A percentile compares a stretch with the other conserved stretches of the same genome.
Conservation (phyloP, 2,113 vertebrate genomes). For the Rhagologus leucostigma region DNA sequence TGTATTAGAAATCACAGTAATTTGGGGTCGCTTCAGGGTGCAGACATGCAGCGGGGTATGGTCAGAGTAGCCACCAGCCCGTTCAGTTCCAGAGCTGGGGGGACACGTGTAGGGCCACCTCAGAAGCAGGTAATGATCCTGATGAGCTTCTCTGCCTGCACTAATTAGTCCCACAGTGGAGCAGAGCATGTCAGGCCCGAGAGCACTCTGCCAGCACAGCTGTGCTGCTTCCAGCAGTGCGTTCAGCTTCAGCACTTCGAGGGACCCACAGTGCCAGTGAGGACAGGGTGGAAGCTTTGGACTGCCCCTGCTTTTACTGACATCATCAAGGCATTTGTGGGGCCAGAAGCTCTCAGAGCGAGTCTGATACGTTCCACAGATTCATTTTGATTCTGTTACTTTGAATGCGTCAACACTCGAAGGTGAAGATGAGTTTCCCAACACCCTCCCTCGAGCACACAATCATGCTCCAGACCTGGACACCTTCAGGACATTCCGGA, state of each 20-base stretch:
- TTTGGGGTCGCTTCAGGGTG: not conserved
- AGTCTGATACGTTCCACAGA: not conserved
- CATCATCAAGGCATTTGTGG: accelerated
- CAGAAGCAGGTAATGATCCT: not conserved
- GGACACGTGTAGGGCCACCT: not conserved
- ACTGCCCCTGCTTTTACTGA: not conserved
- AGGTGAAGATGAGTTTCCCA: not conserved
- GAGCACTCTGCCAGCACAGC: not conserved
- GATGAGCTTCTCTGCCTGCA: not conserved
- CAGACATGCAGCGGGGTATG: not conserved
- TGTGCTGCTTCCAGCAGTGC: not conserved
- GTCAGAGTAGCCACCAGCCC: not conserved
- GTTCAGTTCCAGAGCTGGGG: not conserved
- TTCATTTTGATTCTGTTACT: not conserved
- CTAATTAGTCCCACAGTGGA: not conserved
- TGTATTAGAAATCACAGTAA: not conserved
- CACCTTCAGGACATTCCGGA: not conserved
- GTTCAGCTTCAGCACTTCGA: accelerated
- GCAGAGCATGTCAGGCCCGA: accelerated
- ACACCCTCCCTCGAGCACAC: not conserved
- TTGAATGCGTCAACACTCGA: not conserved
- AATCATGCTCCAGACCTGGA: not conserved
- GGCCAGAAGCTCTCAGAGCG: not conserved
- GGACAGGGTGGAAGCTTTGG: not conserved
- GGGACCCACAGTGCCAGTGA: not conserved